phyloP scores from a whole-genome alignment of 2,888 invertebrate genomes.

The Ornithoptera priamus region DNA sequence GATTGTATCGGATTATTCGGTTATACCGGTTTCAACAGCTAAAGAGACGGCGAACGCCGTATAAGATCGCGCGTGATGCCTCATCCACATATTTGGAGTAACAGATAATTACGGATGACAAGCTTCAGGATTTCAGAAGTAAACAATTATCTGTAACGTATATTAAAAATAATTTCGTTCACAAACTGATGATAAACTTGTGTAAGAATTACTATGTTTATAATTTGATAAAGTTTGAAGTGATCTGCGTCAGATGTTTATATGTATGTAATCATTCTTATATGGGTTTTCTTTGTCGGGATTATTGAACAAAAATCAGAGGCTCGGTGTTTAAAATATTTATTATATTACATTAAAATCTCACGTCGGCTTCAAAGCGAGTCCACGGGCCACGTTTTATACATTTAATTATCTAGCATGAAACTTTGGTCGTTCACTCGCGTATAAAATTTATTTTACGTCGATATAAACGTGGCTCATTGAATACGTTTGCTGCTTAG shows the following conservation, averaged over 20 bases:
- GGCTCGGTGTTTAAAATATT: constrained; percentile 52
- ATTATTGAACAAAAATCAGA: constrained; percentile 39
- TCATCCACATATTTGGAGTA: constrained; percentile 29
- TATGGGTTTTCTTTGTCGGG: constrained; percentile 11
- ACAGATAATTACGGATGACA: constrained; percentile 29
- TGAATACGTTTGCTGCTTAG: constrained; percentile 39
- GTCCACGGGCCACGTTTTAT: constrained; percentile 47
- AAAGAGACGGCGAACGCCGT: constrained; percentile 40
- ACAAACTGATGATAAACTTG: not conserved
- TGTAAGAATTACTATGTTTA: not conserved
- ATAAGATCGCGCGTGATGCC: constrained; percentile 29
- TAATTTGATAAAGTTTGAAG: too few relatives aligned
- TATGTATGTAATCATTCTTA: not conserved
- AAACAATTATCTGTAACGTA: constrained; percentile 19
- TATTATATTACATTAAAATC: constrained; percentile 48
- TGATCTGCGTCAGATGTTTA: not conserved
- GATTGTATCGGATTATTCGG: constrained; percentile 34
- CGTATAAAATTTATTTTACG: constrained; percentile 28
- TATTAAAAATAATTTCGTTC: not conserved
- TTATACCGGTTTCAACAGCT: constrained; percentile 39
- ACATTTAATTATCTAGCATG: constrained; percentile 35
- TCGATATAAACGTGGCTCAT: constrained; percentile 31
- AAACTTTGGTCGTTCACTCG: constrained; percentile 42
- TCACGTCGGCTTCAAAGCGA: constrained; percentile 46
- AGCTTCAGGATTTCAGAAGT: constrained; percentile 21